phyloP scores from a whole-genome alignment of 2,888 invertebrate genomes.

The Ornithoptera priamus region DNA sequence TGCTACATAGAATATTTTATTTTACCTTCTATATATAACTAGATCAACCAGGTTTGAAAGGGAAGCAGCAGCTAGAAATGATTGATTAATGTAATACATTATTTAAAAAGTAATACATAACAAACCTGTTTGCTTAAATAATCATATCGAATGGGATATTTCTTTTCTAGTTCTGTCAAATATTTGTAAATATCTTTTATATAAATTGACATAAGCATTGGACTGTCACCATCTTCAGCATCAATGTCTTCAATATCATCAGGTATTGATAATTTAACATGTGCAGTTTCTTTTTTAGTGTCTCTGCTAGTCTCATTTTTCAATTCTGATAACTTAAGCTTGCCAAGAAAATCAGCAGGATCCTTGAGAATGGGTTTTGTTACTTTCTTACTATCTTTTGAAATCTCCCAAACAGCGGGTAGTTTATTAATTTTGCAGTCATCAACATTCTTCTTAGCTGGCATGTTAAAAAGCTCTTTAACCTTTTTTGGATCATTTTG shows the following conservation, averaged over 20 bases:
- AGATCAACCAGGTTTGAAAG: too few species aligned
- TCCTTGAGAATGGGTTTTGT: conserved; percentile 59
- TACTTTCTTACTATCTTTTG: conserved; percentile 44
- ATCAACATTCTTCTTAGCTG: conserved; percentile 49
- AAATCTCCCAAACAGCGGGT: conserved; percentile 49
- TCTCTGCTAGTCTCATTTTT: conserved; percentile 33
- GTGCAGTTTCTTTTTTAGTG: conserved; percentile 33
- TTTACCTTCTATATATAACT: too few species aligned
- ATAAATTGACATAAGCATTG: conserved; percentile 90
- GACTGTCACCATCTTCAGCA: conserved; percentile 85
- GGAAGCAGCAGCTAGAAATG: too few species aligned
- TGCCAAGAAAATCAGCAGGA: conserved; percentile 60
- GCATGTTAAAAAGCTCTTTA: conserved; percentile 52
- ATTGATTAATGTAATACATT: too few species aligned
- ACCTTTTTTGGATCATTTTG: conserved; percentile 50
- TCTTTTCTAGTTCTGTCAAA: conserved; percentile 86
- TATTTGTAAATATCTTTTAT: conserved; percentile 94
- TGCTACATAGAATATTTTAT: too few species aligned
- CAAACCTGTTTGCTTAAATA: conserved; percentile 83
- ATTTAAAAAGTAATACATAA: background rate
- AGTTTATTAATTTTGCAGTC: conserved; percentile 52
- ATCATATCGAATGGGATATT: conserved; percentile 82
- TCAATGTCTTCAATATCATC: conserved; percentile 86
- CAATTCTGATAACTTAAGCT: conserved; percentile 52
- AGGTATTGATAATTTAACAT: conserved; percentile 44